Base-by-base conservation (phyloP, 2,113 vertebrate genomes). In the Cavia porcellus region DNA sequence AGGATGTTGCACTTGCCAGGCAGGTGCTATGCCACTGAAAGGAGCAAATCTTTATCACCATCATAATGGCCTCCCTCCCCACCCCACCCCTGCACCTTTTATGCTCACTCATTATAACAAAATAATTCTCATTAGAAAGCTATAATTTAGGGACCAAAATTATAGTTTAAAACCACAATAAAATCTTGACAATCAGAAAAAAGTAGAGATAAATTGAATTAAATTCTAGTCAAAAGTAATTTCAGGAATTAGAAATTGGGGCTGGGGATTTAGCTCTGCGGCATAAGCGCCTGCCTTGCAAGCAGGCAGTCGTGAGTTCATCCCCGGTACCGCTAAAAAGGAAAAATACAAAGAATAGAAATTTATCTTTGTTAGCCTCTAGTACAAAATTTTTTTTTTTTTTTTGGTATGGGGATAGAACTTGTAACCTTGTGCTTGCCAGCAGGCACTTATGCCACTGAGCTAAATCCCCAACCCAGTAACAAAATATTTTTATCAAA, bases 221-320 rank as follows among this genome's bases (percentile, higher is more conserved):
- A 92, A 96, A 7, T 52, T 94, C 25, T 95, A 94, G 57, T 97
- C 14, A 90, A 95, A 96, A 95, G 62, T 92, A 90, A 95, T 94
- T 95, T 96, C 28, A 66, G 94, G 62, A 85, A 86, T 90, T 96
- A 90, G 52, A 92, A 93, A 94, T 24, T 80, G 38, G 38, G 38
- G 38, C 38, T 38, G 38, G 38, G 38, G 38, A 38, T 38, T 38
- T 38, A 38, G 38, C 38, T 38, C 38, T 38, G 38, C 38, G 38
- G 38, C 38, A 38, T 38, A 38, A 38, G 38, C 38, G 38, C 38
- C 38, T 38, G 38, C 38, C 38, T 38, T 38, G 38, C 38, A 38
- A 38, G 38, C 38, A 38, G 38, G 38, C 38, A 38, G 38, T 38
- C 38, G 38, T 38, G 38, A 38, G 38, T 38, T 38, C 38, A 38